These are phyloP conservation scores for Cygnus olor DNA, from an alignment of 2,797 vertebrate species.

Conservation along the genomic window DNA sequence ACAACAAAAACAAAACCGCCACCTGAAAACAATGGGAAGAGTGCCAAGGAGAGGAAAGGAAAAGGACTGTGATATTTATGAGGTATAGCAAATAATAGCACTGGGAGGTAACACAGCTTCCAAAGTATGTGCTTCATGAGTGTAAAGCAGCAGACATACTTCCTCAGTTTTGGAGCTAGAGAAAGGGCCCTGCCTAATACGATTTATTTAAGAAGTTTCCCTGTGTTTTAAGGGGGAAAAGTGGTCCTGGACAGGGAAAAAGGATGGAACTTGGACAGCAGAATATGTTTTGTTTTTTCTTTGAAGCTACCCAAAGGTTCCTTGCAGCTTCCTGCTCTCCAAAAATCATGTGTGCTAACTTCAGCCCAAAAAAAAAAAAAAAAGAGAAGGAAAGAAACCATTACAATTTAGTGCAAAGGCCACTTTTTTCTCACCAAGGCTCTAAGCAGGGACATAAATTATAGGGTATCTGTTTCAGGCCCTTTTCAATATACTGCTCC, in stretches of 20 bases:
- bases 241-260: neutral
- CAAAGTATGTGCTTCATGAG: neutral
- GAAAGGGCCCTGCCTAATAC: neutral
- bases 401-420: neutral
- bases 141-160: neutral
- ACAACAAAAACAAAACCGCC: neutral
- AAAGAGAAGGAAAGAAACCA: neutral
- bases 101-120: neutral
- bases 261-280: neutral
- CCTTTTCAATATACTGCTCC: neutral
- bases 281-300: neutral
- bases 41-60: slow-evolving; percentile 34
- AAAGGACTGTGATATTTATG: slow-evolving; percentile 4
- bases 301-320: neutral
- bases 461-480: slow-evolving; percentile 38
- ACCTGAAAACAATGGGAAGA: neutral
- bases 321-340: neutral
- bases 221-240: neutral
- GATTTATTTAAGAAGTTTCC: slow-evolving; percentile 17
- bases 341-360: neutral
- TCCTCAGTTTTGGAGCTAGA: neutral
- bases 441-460: slow-evolving; percentile 1
- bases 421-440: neutral
- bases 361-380: neutral
- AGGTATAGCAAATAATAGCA: slow-evolving; percentile 1